Percentiles rank a stretch among this genome's conserved stretches.
phyloP scores from a whole-genome alignment of 2,888 invertebrate species.

The Xanthia icteritia region DNA sequence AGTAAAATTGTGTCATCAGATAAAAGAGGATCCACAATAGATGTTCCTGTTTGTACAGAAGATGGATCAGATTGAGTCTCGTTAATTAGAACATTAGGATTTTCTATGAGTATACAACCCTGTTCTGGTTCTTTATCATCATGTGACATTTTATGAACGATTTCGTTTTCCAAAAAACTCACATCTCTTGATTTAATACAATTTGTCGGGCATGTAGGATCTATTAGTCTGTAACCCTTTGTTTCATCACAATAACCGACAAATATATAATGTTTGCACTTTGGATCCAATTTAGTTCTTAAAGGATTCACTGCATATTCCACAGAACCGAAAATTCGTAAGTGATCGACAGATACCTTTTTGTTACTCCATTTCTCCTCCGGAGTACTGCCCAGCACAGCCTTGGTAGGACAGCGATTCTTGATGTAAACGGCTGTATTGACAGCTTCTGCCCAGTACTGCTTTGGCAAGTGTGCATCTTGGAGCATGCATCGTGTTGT shows the following conservation, averaged over 20 bases:
- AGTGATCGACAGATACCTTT: background rate
- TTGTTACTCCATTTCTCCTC: conserved; percentile 1
- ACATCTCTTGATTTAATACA: background rate
- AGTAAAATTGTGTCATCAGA: background rate
- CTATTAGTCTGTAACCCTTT: background rate
- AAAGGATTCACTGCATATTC: background rate
- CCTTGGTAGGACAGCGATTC: background rate
- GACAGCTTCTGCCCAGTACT: background rate
- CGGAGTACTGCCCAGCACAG: background rate
- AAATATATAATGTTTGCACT: background rate
- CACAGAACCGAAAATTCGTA: background rate
- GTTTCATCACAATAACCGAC: background rate
- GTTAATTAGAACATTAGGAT: too few species aligned
- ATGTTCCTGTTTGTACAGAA: background rate
- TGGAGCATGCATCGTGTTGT: too few species aligned
- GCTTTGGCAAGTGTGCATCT: background rate
- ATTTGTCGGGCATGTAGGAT: background rate
- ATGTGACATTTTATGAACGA: background rate
- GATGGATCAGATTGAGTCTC: background rate
- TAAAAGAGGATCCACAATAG: background rate
- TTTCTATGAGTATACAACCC: background rate
- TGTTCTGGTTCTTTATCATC: background rate
- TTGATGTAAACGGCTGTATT: background rate
- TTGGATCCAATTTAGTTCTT: background rate
- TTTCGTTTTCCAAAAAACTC: background rate